Evolutionary conservation across 2,888 invertebrate genomes (phyloP).

Genomic region (Pimpla rufipes): DNA sequence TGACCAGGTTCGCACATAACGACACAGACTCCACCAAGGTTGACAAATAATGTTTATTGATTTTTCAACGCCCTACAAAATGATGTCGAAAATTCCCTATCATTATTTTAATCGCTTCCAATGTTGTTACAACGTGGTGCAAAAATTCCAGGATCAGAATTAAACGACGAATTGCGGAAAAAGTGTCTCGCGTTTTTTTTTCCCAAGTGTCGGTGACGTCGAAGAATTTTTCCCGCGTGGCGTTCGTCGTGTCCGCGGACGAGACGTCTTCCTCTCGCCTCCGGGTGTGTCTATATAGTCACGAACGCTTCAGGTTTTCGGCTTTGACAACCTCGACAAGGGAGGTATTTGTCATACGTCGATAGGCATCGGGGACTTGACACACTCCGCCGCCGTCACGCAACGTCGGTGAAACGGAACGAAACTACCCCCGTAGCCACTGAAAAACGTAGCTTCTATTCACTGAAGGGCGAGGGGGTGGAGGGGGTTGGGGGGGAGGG

Average conservation of each 20-base stretch:
- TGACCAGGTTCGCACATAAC: no score
- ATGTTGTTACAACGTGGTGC: no score
- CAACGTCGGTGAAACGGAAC: constrained; percentile 78
- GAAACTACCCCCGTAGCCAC: constrained; percentile 72
- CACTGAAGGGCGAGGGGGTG: neutral
- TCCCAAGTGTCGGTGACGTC: no score
- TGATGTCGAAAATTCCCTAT: no score
- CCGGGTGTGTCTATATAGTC: constrained; percentile 62
- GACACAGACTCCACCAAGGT: no score
- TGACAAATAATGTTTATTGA: no score
- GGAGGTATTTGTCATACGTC: constrained; percentile 83
- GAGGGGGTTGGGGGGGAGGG: neutral
- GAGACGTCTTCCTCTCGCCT: constrained; percentile 42
- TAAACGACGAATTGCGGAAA: no score
- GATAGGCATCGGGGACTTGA: constrained; percentile 83
- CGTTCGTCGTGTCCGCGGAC: neutral
- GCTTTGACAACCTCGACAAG: constrained; percentile 78
- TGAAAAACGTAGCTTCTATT: constrained; percentile 66
- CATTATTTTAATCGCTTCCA: no score
- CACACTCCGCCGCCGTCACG: constrained; percentile 75
- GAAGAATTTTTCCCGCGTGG: neutral
- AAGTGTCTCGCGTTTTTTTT: no score
- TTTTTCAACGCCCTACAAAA: no score
- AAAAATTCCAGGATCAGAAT: no score
- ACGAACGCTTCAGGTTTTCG: constrained; percentile 74